These are phyloP conservation scores for Tylochromis polylepis DNA, from an alignment of 2,113 vertebrate species.

Conservation along the genomic window DNA sequence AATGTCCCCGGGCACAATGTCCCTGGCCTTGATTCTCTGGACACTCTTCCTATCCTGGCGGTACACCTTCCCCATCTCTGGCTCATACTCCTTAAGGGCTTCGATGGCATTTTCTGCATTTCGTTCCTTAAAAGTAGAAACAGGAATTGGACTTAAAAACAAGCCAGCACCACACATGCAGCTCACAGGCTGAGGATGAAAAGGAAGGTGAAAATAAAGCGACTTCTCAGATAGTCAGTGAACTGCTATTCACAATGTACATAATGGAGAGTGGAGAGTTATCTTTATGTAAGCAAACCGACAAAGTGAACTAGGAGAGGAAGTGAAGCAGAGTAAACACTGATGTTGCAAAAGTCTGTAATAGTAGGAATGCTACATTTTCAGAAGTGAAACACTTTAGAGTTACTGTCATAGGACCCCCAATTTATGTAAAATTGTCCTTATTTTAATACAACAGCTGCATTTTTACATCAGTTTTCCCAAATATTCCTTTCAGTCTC, in stretches of 20 bases:
- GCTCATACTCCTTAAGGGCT: conserved; percentile 97
- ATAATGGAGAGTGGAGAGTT: neutral
- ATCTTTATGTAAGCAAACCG: neutral
- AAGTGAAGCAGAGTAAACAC: neutral
- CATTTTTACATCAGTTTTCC: neutral
- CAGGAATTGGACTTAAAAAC: neutral
- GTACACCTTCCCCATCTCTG: conserved; percentile 99
- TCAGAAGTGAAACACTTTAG: neutral
- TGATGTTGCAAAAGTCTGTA: neutral
- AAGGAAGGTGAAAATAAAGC: neutral
- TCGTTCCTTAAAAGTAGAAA: conserved; percentile 78
- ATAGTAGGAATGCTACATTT: neutral
- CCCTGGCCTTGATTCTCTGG: conserved; percentile 95
- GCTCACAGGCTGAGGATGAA: neutral
- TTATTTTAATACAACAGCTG: neutral
- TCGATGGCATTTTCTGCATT: conserved; percentile 99
- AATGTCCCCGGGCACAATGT: conserved; percentile 95
- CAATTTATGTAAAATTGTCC: neutral
- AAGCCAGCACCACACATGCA: neutral
- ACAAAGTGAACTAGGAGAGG: neutral
- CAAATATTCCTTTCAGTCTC: neutral
- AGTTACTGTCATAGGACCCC: neutral
- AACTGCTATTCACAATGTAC: neutral
- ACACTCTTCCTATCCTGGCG: conserved; percentile 95
- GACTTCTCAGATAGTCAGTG: neutral